phyloP scores from a whole-genome alignment of 2,888 invertebrate species.

The Eupithecia dodoneata region DNA sequence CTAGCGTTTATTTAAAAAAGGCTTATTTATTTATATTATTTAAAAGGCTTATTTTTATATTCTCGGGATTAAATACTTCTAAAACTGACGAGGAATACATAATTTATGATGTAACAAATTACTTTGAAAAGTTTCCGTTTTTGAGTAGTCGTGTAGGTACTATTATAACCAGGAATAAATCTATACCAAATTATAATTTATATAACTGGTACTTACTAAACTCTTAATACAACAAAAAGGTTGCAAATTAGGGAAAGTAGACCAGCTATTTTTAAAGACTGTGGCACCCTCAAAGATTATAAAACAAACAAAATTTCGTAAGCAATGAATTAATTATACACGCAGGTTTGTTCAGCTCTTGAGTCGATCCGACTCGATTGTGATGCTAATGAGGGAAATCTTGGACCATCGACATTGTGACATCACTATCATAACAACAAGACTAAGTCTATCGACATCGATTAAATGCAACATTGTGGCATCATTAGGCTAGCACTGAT shows the following conservation, averaged over 20 bases:
- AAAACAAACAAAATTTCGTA: conserved; percentile 46
- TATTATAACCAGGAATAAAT: no score
- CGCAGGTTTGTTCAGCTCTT: conserved; percentile 44
- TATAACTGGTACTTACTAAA: no score
- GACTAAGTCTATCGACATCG: neutral
- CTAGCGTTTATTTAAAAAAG: no score
- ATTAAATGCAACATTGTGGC: neutral
- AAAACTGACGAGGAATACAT: no score
- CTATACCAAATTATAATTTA: no score
- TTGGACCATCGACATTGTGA: conserved; percentile 29
- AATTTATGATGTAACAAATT: no score
- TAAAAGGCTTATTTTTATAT: no score
- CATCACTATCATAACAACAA: conserved; percentile 18
- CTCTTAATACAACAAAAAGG: no score
- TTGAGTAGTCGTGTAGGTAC: no score
- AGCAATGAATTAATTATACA: conserved; percentile 44
- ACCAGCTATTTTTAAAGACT: conserved; percentile 16
- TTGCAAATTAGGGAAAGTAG: neutral
- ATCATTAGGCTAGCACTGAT: neutral
- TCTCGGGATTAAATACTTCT: no score
- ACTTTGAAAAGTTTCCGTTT: no score
- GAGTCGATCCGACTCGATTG: conserved; percentile 38
- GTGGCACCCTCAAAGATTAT: conserved; percentile 35
- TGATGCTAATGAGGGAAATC: conserved; percentile 45
- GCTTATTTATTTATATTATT: no score